Evolutionary conservation across 2,888 invertebrate genomes (phyloP), one percentile per base, ranked within the genome.

Genomic region (Mantis religiosa): DNA sequence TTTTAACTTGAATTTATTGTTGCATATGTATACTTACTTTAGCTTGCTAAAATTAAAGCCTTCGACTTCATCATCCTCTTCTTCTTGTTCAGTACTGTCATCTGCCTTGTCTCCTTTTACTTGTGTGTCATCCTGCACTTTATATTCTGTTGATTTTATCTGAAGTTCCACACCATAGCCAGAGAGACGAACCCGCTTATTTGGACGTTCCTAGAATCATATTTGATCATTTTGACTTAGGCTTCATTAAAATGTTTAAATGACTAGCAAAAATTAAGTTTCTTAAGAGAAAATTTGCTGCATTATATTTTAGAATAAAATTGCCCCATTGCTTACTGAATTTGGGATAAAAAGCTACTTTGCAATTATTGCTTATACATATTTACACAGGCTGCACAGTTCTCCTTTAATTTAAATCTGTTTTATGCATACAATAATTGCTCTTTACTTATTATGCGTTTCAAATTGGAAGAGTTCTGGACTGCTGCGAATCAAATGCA

Each of bases 111-210:
- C 94, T 54, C 93, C 94, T 83, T 94, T 93, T 89, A 96, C 95
- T 92, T 97, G 96, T 14, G 96, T 95, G 92, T 97, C 96, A 94
- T 99, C 99, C 92, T 99, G 98, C 89, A 99, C 99, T 94, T 99
- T 99, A 92, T 99, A 99, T 93, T 99, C 99, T 0, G 99, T 99
- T 89, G 98, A 99, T 94, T 99, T 99, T 92, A 99, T 96, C 93
- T 99, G 99, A 87, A 99, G 94, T 93, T 99, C 99, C 0, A 99
- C 99, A 28, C 99, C 99, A 94, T 99, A 99, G 0, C 99, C 99
- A 7, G 99, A 98, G 28, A 99, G 94, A 3, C 98, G 95, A 6
- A 99, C 95, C 91, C 94, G 95, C 90, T 93, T 94, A 87, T 93
- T 92, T 30, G 91, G 92, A 90, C 93, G 93, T 89, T 93, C 93